These are phyloP conservation scores for Ctenosaura bakeri DNA, from an alignment of 2,797 vertebrate species.

Conservation along the genomic window DNA sequence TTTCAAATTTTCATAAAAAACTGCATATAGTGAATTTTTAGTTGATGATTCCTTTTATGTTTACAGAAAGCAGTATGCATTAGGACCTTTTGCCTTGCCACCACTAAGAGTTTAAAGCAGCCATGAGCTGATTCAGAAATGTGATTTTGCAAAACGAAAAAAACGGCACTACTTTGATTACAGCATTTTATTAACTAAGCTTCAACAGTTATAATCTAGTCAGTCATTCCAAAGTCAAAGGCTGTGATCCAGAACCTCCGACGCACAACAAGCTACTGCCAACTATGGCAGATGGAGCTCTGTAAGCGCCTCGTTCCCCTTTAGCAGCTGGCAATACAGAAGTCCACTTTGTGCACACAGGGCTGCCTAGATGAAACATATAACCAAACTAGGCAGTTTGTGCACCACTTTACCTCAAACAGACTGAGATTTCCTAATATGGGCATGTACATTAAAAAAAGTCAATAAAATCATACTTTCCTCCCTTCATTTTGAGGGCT, in stretches of 20 bases:
- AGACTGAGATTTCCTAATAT: neutral
- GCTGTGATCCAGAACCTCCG: constrained; percentile 45
- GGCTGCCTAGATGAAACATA: constrained; percentile 1
- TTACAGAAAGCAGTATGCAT: neutral
- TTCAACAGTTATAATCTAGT: constrained; percentile 26
- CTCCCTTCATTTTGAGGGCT: neutral
- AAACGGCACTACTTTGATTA: constrained; percentile 11
- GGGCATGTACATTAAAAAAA: neutral
- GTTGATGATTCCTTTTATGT: neutral
- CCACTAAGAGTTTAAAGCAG: neutral
- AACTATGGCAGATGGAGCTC: constrained; percentile 48
- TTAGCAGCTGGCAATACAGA: constrained; percentile 34
- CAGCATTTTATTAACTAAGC: constrained; percentile 31
- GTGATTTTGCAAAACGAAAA: neutral
- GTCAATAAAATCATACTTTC: neutral
- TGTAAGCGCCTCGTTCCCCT: constrained; percentile 13
- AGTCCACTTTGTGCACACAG: constrained; percentile 22
- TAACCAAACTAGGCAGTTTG: constrained; percentile 20
- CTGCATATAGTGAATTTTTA: neutral
- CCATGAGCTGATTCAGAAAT: neutral
- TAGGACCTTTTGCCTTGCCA: neutral
- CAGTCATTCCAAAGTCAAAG: constrained; percentile 45
- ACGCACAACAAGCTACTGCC: constrained; percentile 38
- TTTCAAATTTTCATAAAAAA: neutral
- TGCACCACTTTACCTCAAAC: constrained; percentile 4